Evolutionary conservation across 2,113 vertebrate genomes (phyloP).

Genomic region (Syrrhaptes paradoxus): DNA sequence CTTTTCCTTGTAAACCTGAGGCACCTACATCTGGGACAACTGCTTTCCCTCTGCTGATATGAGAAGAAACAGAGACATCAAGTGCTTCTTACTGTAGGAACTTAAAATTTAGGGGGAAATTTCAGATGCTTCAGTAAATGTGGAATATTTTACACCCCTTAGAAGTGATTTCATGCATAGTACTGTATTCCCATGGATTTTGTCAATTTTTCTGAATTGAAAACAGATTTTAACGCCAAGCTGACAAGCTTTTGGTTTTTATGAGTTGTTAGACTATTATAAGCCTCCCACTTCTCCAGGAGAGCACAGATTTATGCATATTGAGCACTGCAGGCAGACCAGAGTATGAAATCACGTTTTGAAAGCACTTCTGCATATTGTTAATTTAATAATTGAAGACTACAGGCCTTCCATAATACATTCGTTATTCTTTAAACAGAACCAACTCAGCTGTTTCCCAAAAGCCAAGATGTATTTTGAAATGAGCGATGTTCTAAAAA

Average conservation of each 20-base stretch:
- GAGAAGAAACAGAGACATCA: background rate
- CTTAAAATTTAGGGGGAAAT: background rate
- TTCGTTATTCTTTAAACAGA: background rate
- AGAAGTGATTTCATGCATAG: background rate
- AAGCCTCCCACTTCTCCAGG: background rate
- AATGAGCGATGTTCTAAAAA: background rate
- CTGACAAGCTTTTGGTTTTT: background rate
- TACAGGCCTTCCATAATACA: background rate
- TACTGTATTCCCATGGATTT: conserved; percentile 19
- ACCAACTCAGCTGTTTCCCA: background rate
- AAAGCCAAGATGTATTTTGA: background rate
- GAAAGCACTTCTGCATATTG: background rate
- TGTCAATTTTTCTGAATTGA: conserved; percentile 31
- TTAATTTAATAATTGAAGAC: conserved; percentile 8
- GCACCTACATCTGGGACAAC: background rate
- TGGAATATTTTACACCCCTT: background rate
- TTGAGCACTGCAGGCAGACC: background rate
- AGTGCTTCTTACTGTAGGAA: background rate
- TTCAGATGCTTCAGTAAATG: background rate
- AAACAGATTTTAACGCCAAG: conserved; percentile 12
- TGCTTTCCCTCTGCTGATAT: background rate
- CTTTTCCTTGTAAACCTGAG: background rate
- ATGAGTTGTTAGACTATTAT: background rate
- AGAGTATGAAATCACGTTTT: conserved; percentile 27
- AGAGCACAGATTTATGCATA: background rate